Evolutionary conservation across 1,140 invertebrate species (phyloP), one percentile per base, ranked within the genome.

Genomic region (Cephus cinctus): DNA sequence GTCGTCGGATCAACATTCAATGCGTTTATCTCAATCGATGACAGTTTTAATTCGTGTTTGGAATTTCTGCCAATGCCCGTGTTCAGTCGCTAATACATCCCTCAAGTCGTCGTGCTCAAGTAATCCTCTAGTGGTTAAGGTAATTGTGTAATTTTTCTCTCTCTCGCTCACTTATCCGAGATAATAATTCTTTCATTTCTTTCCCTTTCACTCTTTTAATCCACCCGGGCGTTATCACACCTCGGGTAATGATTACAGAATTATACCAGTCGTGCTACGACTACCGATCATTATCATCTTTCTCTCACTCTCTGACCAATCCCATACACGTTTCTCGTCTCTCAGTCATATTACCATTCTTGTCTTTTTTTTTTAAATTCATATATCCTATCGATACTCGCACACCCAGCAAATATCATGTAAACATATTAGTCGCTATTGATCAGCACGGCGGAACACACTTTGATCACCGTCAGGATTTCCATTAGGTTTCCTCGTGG

Each of bases 31-130:
- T 48, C 23, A 30, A 30, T 16, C 5, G 11, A 5, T 21, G 45
- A 60, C 54, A 65, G 52, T 58, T 63, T 65, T 46, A 57, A 55
- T 59, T 63, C 51, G 23, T 56, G 52, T 59, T 65, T 47, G 57
- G 50, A 60, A 62, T 52, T 48, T 55, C 47, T 57, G 52, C 52
- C 59, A 63, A 59, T 68, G 55, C 56, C 56, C 61, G 47, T 60
- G 45, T 59, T 53, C 22, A 58, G 43, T 56, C 47, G 49, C 43
- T 42, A 45, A 14, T 43, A 6, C 39, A n/a, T 39, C 32, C 20
- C 22, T 41, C 15, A 53, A 47, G 41, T 14, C 18, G 35, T 15
- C 11, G 35, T 38, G 16, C 8, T n/a, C n/a, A n/a, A n/a, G n/a
- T n/a, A n/a, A n/a, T n/a, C n/a, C n/a, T n/a, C n/a, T 16, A 38